Conservation (phyloP, 2,797 vertebrate species). For the Dendrocincla fuliginosa region DNA sequence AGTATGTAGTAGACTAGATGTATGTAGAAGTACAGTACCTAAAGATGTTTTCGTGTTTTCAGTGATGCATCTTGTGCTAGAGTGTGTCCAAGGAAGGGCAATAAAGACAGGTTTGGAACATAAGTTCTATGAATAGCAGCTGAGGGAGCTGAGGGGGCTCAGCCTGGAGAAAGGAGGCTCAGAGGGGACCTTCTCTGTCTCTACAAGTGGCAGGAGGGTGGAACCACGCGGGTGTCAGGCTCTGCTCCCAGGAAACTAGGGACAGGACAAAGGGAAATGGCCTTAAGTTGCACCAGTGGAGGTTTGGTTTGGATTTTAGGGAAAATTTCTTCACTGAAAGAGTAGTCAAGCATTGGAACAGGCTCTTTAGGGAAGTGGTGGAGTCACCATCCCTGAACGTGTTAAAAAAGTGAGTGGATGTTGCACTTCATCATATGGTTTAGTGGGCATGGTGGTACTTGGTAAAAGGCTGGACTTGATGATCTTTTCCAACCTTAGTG, state of each 20-base stretch:
- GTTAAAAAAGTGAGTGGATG: neutral
- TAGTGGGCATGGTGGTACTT: neutral
- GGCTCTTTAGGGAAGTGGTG: too few relatives aligned
- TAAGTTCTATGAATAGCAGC: neutral
- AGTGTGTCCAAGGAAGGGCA: neutral
- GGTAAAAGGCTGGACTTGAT: neutral
- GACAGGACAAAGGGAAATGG: neutral
- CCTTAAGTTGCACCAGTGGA: neutral
- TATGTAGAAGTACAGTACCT: neutral
- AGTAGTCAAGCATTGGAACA: neutral
- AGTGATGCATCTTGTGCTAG: neutral
- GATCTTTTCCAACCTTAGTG: neutral
- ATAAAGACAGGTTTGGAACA: neutral
- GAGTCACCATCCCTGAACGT: neutral
- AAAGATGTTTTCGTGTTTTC: neutral
- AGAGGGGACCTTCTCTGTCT: neutral
- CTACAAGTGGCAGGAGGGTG: neutral
- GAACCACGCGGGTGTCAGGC: rapidly evolving
- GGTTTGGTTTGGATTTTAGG: neutral
- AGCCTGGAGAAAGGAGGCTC: neutral
- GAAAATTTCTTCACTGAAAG: neutral
- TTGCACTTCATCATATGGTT: neutral
- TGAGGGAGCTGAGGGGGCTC: neutral
- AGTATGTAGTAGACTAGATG: neutral
- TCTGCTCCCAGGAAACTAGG: neutral